These are phyloP conservation scores for Bunonema sp. DNA, from an alignment of 2,888 invertebrate species.

Conservation along the genomic window DNA sequence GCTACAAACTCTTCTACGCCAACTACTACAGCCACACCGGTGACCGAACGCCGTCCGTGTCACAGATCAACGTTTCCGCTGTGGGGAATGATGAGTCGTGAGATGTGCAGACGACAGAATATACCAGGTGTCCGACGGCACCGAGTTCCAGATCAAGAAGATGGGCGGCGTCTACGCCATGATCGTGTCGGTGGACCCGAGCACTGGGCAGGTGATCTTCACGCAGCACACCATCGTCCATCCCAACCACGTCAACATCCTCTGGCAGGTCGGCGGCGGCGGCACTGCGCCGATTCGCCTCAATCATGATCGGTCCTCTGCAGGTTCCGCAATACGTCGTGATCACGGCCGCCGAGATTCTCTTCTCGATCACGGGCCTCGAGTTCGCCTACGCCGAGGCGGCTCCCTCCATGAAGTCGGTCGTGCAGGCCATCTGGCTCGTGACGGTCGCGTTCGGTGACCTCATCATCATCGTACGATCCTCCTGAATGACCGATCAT, in stretches of 20 bases:
- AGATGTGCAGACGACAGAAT: neutral
- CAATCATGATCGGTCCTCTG: slow-evolving; percentile 31
- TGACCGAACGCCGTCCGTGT: neutral
- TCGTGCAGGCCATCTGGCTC: slow-evolving; percentile 75
- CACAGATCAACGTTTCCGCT: neutral
- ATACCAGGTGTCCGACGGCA: neutral
- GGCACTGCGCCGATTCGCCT: neutral
- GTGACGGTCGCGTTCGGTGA: slow-evolving; percentile 82
- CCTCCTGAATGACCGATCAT: neutral
- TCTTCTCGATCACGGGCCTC: slow-evolving; percentile 48
- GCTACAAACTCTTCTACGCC: slow-evolving; percentile 5
- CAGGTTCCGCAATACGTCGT: slow-evolving; percentile 47
- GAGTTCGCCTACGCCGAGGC: slow-evolving; percentile 51
- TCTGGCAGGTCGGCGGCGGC: slow-evolving; percentile 12
- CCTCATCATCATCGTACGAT: slow-evolving; percentile 68
- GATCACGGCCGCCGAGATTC: slow-evolving; percentile 47
- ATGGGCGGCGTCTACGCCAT: slow-evolving; percentile 12
- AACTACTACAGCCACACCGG: slow-evolving; percentile 3
- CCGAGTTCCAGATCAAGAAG: neutral
- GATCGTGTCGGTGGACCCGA: slow-evolving; percentile 2
- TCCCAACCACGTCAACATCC: slow-evolving; percentile 15
- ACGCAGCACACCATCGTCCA: slow-evolving; percentile 11
- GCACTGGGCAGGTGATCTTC: neutral
- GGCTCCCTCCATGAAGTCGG: slow-evolving; percentile 77
- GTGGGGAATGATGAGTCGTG: neutral